Evolutionary conservation across 1,140 invertebrate species (phyloP).

Genomic region (Drosophila erecta): DNA sequence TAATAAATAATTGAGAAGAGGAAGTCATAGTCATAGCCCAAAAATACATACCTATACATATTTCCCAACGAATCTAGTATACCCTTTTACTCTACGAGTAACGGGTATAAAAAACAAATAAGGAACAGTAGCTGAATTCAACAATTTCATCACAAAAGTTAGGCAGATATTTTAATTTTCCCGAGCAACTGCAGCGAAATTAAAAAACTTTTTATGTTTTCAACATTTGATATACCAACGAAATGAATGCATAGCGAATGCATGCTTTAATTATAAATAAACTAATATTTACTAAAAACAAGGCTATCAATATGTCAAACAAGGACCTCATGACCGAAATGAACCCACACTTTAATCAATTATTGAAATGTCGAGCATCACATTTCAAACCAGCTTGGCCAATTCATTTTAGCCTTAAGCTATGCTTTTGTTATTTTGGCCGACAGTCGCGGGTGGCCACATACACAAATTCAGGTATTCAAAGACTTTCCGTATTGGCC

Average conservation of each 20-base stretch:
- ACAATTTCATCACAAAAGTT: not conserved
- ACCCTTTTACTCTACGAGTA: too few species aligned
- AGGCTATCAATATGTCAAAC: slow-evolving; percentile 40
- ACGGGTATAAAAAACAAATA: too few species aligned
- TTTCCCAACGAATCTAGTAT: too few species aligned
- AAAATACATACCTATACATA: too few species aligned
- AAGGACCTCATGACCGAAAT: not conserved
- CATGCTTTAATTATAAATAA: slow-evolving; percentile 27
- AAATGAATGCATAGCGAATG: not conserved
- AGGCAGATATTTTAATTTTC: not conserved
- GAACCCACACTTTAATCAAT: slow-evolving; percentile 1
- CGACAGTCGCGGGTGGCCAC: not conserved
- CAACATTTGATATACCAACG: slow-evolving; percentile 4
- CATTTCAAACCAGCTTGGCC: not conserved
- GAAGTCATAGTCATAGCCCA: not conserved
- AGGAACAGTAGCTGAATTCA: slow-evolving; percentile 4
- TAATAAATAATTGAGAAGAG: not conserved
- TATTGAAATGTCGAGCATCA: slow-evolving; percentile 10
- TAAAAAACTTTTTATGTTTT: not conserved
- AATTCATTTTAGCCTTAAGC: not conserved
- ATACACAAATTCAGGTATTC: not conserved
- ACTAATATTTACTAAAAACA: slow-evolving; percentile 33
- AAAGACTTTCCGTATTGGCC: not conserved
- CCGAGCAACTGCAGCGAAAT: not conserved
- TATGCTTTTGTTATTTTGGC: not conserved